Evolutionary conservation across 2,888 invertebrate genomes (phyloP), one percentile per base, ranked within the genome.

Genomic region (Congeria kusceri): DNA sequence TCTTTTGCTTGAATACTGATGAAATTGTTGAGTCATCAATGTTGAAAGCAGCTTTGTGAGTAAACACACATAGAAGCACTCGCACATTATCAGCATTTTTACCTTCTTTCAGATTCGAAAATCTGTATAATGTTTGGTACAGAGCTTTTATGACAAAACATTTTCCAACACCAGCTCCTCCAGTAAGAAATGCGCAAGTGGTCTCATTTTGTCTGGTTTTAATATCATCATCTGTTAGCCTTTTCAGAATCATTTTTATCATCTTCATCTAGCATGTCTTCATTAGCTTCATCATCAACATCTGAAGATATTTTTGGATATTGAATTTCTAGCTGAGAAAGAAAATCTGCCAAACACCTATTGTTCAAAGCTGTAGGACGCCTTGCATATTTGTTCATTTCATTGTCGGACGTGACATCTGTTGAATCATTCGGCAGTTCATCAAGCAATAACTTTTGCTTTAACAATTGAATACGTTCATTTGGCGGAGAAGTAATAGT

Each of bases 141-240:
- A 84, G 39, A 23, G 81, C 79, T 59, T 61, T 63, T 56, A 81
- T 77, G 3, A 84, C 75, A 62, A 84, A 80, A 47, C 74, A 71
- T 81, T 81, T 84, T 23, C 78, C 78, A 63, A 73, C 71, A 18
- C 80, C 80, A 67, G 80, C 84, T 32, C 85, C 85, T 25, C 83
- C 83, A 49, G 78, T 63, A 4, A 85, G 71, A 62, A 80, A 85
- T 27, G 75, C 59, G n/a, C n/a, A n/a, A n/a, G n/a, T n/a, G n/a
- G n/a, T n/a, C n/a, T n/a, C n/a, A n/a, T n/a, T n/a, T n/a, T n/a
- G n/a, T n/a, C n/a, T n/a, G n/a, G n/a, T n/a, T n/a, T n/a, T n/a
- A n/a, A n/a, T n/a, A n/a, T n/a, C n/a, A n/a, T n/a, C n/a, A n/a
- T n/a, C n/a, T n/a, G n/a, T n/a, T n/a, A n/a, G n/a, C n/a, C 15